These are phyloP conservation scores for Drosophila anomalata DNA, from an alignment of 2,888 invertebrate genomes.

Conservation along the genomic window DNA sequence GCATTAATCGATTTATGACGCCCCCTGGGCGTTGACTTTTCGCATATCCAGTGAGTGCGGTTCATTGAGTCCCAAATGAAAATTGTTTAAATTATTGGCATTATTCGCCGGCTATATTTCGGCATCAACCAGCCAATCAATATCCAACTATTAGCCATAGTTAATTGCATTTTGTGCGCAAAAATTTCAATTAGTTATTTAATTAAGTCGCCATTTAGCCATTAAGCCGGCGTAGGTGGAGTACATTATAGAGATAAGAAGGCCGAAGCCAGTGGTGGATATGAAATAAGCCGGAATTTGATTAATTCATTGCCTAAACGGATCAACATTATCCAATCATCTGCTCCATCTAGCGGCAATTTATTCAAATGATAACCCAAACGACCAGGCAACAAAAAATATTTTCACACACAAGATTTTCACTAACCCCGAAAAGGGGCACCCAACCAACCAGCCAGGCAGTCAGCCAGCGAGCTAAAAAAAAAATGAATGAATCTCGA, in stretches of 20 bases:
- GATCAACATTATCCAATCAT: slow-evolving; percentile 46
- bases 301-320: slow-evolving; percentile 43
- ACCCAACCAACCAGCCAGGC: neutral
- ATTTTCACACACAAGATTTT: slow-evolving; percentile 27
- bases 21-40: slow-evolving; percentile 53
- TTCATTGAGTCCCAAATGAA: slow-evolving; percentile 45
- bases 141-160: slow-evolving; percentile 29
- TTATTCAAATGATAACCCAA: slow-evolving; percentile 47
- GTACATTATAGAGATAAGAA: slow-evolving; percentile 1
- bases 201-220: slow-evolving; percentile 47
- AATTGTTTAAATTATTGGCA: slow-evolving; percentile 45
- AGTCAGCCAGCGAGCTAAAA: neutral
- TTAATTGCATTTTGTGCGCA: slow-evolving; percentile 61
- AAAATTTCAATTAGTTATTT: slow-evolving; percentile 64
- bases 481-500: slow-evolving; percentile 32
- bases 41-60: slow-evolving; percentile 12
- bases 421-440: slow-evolving; percentile 25
- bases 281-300: slow-evolving; percentile 15
- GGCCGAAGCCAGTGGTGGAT: slow-evolving; percentile 11
- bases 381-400: slow-evolving; percentile 20
- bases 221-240: neutral
- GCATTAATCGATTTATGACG: slow-evolving; percentile 67
- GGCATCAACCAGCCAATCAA: slow-evolving; percentile 40
- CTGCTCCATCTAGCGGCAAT: slow-evolving; percentile 47
- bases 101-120: slow-evolving; percentile 43